Base-by-base conservation (phyloP, 2,113 vertebrate genomes). In the Notarius quadriscutis region DNA sequence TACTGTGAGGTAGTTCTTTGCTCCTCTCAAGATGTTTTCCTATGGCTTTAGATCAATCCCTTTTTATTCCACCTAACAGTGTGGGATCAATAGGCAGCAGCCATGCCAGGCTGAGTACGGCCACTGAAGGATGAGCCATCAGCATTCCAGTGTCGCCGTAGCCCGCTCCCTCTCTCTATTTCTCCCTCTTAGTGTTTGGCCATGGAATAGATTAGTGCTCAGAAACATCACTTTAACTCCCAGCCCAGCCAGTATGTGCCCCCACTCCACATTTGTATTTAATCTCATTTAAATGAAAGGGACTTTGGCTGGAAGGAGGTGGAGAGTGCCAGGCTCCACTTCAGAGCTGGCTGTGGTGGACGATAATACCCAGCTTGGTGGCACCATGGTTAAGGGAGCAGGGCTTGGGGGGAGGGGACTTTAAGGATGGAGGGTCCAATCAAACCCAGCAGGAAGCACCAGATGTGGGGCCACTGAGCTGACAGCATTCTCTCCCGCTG, bases 381-480 rank as follows among this genome's bases (percentile, higher is more conserved):
- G 90, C 90, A 89, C 90, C 86, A 88, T 90, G 89, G 90, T 89
- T 91, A 87, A 85, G 87, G 87, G 86, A 85, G 72, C 79, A 83
- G 72, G 69, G 83, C 34, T 89, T 53, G 12, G 74, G 41, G 75
- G 25, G 51, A 57, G 85, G 87, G 90, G 90, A 86, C 79, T 85
- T 87, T 86, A 92, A 87, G 84, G 72, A 81, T 63, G 90, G 87
- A 91, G 88, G 87, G 91, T 92, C 87, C 85, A 74, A 90, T 82
- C 91, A 89, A 90, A 91, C 94, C 94, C 93, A 94, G 94, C 91
- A 92, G 94, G 94, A 95, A 92, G 86, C 92, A 95, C 94, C 94
- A 95, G 94, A 95, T 95, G 95, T 95, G 93, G 93, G 93, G 91
- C 93, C 93, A 94, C 90, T 65, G 93, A 94, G 91, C 92, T 94